Base-by-base conservation (phyloP, 2,888 invertebrate genomes). In the Troglohyphantes excavatus region DNA sequence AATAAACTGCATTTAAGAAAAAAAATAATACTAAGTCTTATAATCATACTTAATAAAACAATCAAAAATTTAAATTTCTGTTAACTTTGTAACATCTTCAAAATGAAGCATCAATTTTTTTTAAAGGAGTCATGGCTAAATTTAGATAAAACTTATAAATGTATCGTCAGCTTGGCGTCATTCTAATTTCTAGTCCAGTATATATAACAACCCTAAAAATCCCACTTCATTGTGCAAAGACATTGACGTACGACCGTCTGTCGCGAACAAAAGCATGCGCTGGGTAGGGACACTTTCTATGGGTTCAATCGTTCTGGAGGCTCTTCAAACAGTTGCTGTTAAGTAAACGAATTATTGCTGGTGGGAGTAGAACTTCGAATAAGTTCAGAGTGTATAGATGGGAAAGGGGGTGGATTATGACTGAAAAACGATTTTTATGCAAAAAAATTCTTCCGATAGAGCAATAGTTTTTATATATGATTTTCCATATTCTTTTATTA, bases 261-360 rank as follows among this genome's bases (percentile, higher is more conserved):
- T 7, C n/a, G 26, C 7, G 61, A n/a, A 79, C 65, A 87, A 87
- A 65, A 39, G 33, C 26, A 65, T 29, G 33, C 26, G 46, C 21
- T 33, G 61, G 46, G 67, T 17, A 3, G 73, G 70, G 39, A 53
- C 43, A 27, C 43, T n/a, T 82, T 73, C 73, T 39, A n/a, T 65
- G 75, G 59, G 72, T 27, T 67, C 33, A 86, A 81, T 75, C 81
- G 81, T 81, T 88, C 81, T 72, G 81, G 43, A 75, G 59, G 33
- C 59, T 82, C 46, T 21, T 59, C 27, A 82, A 82, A 76, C 82
- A 68, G 75, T 70, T 82, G 87, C 65, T 53, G 23, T 75, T 53
- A 68, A 67, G 87, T 76, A 89, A 89, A 89, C 76, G 76, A 68
- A 70, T 89, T 76, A 82, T 76, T 76, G 26, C 39, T 61, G 79